Evolutionary conservation across 2,888 invertebrate genomes (phyloP), one percentile per base, ranked within the genome.

Genomic region (Xestobium rufovillosum): DNA sequence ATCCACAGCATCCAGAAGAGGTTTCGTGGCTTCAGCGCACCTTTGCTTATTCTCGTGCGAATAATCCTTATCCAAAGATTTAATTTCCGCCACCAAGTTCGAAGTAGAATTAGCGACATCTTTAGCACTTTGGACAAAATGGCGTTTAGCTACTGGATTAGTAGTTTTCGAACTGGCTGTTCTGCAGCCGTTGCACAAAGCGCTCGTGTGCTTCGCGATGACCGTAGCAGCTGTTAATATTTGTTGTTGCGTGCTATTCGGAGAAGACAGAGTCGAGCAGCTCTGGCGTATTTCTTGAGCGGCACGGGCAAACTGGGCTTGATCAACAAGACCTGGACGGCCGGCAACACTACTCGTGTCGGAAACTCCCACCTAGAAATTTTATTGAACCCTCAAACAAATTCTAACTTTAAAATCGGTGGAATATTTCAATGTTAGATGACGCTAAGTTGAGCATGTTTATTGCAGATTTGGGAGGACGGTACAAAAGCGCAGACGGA

Each of bases 41-140:
- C 78, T 76, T 6, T 75, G 70, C 1, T 85, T 73, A 59, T 85
- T 86, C 15, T 73, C 73, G 49, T 85, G 82, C 9, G 80, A 82
- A 52, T 89, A 91, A 55, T 90, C 84, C 16, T 78, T 75, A 63
- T 96, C 95, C 17, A 85, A 64, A 1, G 78, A 83, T 69, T 96
- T 97, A 54, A 97, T 95, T 62, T 92, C 88, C 63, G 88, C 90
- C 12, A 98, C 96, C 12, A 98, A 75, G 45, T 81, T 80, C 0
- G 95, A 89, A 1, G 98, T 98, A 11, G 89, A 89, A 65, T 90
- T 90, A 32, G 97, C 97, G 2, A 98, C 92, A 56, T 96, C 94
- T 63, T 95, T 94, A 36, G 97, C 97, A 46, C 91, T 87, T 61
- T 96, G 92, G 36, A 98, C 95, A 65, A 98, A 96, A 65, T 95